Evolutionary conservation across 1,140 invertebrate species (phyloP).

Genomic region (Gonioctena quinquepunctata): DNA sequence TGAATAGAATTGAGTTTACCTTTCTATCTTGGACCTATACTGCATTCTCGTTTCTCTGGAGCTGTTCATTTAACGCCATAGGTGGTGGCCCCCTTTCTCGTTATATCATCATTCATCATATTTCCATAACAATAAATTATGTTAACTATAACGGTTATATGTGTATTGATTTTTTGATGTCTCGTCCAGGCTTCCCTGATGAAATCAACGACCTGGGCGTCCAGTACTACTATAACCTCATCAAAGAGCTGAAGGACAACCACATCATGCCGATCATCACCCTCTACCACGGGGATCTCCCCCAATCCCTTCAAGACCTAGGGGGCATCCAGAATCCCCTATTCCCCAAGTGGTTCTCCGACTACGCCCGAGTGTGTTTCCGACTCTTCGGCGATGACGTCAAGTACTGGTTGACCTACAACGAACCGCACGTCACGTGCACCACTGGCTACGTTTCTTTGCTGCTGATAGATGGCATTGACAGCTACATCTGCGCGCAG

Average conservation of each 20-base stretch:
- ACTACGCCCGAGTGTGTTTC: constrained; percentile 43
- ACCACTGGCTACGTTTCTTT: neutral
- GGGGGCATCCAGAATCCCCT: constrained; percentile 68
- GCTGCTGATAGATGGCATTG: constrained; percentile 17
- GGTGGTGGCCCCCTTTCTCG: too few species aligned
- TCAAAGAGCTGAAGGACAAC: constrained; percentile 3
- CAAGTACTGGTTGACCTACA: constrained; percentile 54
- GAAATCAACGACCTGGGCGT: neutral
- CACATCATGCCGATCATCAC: constrained; percentile 67
- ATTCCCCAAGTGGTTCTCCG: constrained; percentile 62
- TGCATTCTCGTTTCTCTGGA: too few species aligned
- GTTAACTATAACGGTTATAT: too few species aligned
- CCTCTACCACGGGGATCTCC: constrained; percentile 57
- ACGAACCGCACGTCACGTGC: constrained; percentile 52
- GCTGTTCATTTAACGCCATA: too few species aligned
- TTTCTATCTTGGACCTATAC: too few species aligned
- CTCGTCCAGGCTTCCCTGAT: neutral
- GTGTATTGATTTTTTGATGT: too few species aligned
- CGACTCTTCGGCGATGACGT: constrained; percentile 28
- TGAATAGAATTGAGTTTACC: too few species aligned
- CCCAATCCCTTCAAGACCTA: constrained; percentile 63
- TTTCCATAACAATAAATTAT: too few species aligned
- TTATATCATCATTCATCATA: too few species aligned
- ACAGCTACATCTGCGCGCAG: constrained; percentile 55
- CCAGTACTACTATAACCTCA: neutral